Conservation (phyloP, 2,888 invertebrate genomes). For the Ceraclea dissimilis region DNA sequence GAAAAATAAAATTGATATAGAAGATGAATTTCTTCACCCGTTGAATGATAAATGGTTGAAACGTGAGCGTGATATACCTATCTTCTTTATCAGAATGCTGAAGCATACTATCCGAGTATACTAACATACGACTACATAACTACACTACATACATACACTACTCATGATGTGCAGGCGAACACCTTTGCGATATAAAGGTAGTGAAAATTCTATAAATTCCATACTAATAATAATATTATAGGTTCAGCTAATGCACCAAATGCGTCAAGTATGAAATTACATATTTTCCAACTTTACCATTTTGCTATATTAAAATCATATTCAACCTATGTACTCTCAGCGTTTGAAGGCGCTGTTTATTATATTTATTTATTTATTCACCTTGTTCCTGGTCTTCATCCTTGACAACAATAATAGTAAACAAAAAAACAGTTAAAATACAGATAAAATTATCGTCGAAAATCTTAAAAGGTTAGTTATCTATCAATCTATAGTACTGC, state of each 20-base stretch:
- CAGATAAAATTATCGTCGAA: too few relatives aligned
- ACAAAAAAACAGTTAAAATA: too few relatives aligned
- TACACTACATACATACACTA: background rate
- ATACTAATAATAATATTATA: background rate
- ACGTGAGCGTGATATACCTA: background rate
- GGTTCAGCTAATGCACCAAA: background rate
- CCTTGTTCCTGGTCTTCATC: too few relatives aligned
- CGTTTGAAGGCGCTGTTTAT: too few relatives aligned
- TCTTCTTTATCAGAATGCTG: background rate
- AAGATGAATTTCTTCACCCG: constrained; percentile 6
- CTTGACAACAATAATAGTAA: too few relatives aligned
- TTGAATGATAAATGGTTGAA: constrained; percentile 13
- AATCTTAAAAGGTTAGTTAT: too few relatives aligned
- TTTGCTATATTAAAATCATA: too few relatives aligned
- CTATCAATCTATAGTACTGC: too few relatives aligned
- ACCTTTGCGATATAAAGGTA: background rate
- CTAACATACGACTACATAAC: background rate
- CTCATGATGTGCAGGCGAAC: background rate
- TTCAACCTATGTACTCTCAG: too few relatives aligned
- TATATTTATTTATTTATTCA: too few relatives aligned
- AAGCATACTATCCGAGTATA: background rate
- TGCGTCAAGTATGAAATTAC: background rate
- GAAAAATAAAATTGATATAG: constrained; percentile 9
- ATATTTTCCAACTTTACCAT: background rate
- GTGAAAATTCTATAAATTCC: too few relatives aligned